phyloP scores from a whole-genome alignment of 1,140 invertebrate genomes.

The Anastrepha ludens region DNA sequence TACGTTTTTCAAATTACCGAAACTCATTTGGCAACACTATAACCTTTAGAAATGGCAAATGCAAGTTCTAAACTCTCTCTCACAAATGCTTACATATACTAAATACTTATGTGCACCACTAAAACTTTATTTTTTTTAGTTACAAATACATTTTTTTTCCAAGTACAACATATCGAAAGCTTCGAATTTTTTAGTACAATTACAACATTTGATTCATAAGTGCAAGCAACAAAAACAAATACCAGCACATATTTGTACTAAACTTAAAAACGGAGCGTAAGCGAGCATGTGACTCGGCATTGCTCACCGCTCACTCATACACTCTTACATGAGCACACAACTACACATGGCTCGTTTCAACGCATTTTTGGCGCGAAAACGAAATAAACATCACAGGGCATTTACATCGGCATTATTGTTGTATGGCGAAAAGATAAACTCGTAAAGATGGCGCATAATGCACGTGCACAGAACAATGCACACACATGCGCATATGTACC shows the following conservation, averaged over 20 bases:
- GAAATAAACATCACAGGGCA: not conserved
- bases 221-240: not conserved
- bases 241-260: not conserved
- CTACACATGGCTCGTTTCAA: not conserved
- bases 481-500: not conserved
- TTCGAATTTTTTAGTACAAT: not conserved
- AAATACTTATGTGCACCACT: too few species aligned
- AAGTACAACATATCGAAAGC: not conserved
- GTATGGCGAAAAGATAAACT: not conserved
- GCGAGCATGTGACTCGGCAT: not conserved
- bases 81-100: too few species aligned
- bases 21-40: too few species aligned
- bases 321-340: not conserved
- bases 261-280: not conserved
- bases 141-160: too few species aligned
- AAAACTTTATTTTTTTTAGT: too few species aligned
- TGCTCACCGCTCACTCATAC: not conserved
- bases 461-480: not conserved
- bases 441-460: not conserved
- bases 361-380: constrained; percentile 14
- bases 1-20: too few species aligned
- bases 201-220: not conserved
- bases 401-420: not conserved
- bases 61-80: too few species aligned
- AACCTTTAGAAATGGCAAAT: too few species aligned